Base-by-base conservation (phyloP, 2,888 invertebrate genomes). In the Ectemnius continuus region DNA sequence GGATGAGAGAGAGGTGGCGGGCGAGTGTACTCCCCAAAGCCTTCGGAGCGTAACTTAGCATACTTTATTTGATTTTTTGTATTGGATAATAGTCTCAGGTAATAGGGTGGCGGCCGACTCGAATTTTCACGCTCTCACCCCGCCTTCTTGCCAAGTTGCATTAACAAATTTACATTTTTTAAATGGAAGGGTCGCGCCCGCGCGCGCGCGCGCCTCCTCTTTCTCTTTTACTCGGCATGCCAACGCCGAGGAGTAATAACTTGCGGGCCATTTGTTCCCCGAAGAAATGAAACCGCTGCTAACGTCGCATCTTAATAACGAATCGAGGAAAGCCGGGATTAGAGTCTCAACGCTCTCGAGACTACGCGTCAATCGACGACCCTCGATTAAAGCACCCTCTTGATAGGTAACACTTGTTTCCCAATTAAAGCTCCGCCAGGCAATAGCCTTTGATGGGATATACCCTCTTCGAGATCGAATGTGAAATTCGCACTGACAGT, bases 101-200 rank as follows among this genome's bases (percentile, higher is more conserved):
- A 90, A 91, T 90, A 87, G 90, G 89, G 87, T 88, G 82, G 52
- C 52, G 57, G 72, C 16, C 70, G 82, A 81, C 52, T 81, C 85
- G 85, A 89, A 88, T 89, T 89, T 88, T 88, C 84, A 85, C 86
- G 84, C 87, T 84, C 78, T 76, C 81, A 82, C 84, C 81, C 86
- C 81, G n/a, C n/a, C 73, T 65, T 78, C 36, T 36, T 11, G 52
- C 70, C 78, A 81, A 81, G 85, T 88, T 89, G 88, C 90, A 91
- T 91, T 90, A 91, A 90, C 89, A 88, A 91, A 91, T 91, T 91
- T 91, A 91, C 91, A 91, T 91, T 91, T 91, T 91, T 91, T 90
- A 91, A 90, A 90, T 88, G 90, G 88, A 87, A 87, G 88, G 88
- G 88, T 86, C 83, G 83, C 62, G 73, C 78, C 71, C 73, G 48